Percentiles rank a stretch among this genome's conserved stretches.
Evolutionary conservation across 2,113 vertebrate species (phyloP).

Genomic region (Halcyon malimbica): DNA sequence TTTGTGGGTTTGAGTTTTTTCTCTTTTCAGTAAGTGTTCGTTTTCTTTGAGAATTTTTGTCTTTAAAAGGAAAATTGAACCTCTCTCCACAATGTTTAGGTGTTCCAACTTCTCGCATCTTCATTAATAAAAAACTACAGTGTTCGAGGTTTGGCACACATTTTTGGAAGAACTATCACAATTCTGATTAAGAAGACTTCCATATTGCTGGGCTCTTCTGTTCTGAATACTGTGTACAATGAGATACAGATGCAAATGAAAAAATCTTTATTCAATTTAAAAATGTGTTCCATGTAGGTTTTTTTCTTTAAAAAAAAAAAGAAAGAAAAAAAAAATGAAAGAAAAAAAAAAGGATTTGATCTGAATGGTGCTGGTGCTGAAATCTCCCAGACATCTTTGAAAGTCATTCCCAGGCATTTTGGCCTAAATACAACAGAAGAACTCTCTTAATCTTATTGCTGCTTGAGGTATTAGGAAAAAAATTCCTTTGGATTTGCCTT

Average conservation of each 20-base stretch:
- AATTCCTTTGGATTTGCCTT: neutral
- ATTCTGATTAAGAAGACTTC: neutral
- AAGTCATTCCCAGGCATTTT: neutral
- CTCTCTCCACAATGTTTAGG: neutral
- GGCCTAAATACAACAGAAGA: neutral
- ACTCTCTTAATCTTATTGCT: neutral
- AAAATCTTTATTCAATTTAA: neutral
- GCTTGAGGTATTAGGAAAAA: neutral
- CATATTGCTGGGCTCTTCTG: neutral
- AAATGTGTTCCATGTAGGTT: neutral
- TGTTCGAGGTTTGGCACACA: neutral
- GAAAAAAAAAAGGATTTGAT: neutral
- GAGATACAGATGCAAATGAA: neutral
- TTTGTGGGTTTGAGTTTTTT: neutral
- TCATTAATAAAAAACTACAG: neutral
- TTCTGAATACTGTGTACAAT: neutral
- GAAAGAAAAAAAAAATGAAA: neutral
- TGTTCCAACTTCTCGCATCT: neutral
- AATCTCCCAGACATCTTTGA: neutral
- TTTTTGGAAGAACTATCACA: neutral
- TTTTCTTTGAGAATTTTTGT: neutral
- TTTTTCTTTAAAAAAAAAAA: neutral
- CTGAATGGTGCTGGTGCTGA: neutral
- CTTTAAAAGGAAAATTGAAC: neutral
- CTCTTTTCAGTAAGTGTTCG: neutral